Percentiles rank a stretch among this genome's conserved stretches.
These are phyloP conservation scores for Geotrypetes seraphini DNA, from an alignment of 2,797 vertebrate genomes.

Conservation along the genomic window DNA sequence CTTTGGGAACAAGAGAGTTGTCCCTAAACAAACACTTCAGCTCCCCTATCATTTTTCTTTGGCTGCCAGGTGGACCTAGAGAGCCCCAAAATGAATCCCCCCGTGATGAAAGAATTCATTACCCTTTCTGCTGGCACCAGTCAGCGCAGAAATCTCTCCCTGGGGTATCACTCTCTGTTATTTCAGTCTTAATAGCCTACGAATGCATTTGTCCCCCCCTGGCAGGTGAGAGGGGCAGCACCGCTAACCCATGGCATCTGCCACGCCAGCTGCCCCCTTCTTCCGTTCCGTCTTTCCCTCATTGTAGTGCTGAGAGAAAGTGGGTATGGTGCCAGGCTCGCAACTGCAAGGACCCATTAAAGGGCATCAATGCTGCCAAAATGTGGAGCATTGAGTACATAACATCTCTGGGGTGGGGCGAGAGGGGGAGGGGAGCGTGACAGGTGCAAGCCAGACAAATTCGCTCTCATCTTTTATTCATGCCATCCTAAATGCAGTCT, in stretches of 20 bases:
- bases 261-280: slow-evolving; percentile 26
- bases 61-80: no score
- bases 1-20: no score
- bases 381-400: not conserved
- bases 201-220: not conserved
- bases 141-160: not conserved
- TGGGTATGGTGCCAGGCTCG: slow-evolving; percentile 34
- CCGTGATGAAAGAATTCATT: no score
- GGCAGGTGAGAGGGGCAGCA: not conserved
- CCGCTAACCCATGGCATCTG: slow-evolving; percentile 15
- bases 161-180: not conserved
- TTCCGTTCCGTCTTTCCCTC: no score
- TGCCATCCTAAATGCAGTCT: not conserved
- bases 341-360: slow-evolving; percentile 30
- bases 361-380: slow-evolving; percentile 9
- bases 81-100: no score
- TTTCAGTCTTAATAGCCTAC: not conserved
- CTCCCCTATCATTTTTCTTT: no score
- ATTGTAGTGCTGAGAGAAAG: slow-evolving; percentile 14
- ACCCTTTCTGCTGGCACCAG: not conserved
- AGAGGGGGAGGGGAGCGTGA: not conserved
- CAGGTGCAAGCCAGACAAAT: slow-evolving; percentile 21
- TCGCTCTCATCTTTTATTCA: slow-evolving; percentile 37
- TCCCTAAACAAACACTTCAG: no score
- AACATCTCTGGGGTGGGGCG: no score